Percentiles rank a stretch among this genome's conserved stretches.
Conservation (phyloP, 2,888 invertebrate genomes). For the Ochropleura leucogaster region DNA sequence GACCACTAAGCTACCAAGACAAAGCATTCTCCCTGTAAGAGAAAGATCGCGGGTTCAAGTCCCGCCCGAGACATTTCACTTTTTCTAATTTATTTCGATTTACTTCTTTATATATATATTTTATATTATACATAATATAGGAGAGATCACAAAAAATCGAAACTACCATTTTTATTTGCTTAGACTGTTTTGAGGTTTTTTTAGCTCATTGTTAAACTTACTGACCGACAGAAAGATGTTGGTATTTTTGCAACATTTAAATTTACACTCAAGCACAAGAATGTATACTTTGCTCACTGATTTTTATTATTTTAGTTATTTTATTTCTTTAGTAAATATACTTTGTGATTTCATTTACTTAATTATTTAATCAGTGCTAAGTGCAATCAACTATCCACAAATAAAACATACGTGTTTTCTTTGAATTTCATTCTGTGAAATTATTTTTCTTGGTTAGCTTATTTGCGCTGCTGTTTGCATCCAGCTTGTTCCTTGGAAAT, state of each 20-base stretch:
- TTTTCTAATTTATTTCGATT: no score
- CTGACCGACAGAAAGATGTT: neutral
- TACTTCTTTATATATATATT: no score
- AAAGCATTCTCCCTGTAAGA: no score
- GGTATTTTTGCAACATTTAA: neutral
- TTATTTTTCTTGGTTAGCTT: neutral
- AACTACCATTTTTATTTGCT: neutral
- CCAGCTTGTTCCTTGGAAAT: neutral
- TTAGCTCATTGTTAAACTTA: neutral
- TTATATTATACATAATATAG: no score
- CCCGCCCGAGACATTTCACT: no score
- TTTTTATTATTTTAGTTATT: neutral
- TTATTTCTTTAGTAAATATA: slow-evolving; percentile 25
- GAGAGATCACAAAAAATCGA: neutral
- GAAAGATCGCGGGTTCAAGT: no score
- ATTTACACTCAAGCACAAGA: no score
- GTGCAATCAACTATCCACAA: slow-evolving; percentile 4
- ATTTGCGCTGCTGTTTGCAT: neutral
- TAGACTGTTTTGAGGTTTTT: neutral
- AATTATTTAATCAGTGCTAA: slow-evolving; percentile 34
- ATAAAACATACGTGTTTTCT: slow-evolving; percentile 1
- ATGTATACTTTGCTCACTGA: slow-evolving; percentile 5
- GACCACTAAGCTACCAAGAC: no score
- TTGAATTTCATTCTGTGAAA: neutral
- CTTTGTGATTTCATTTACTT: slow-evolving; percentile 23